These are phyloP conservation scores for Apodemia duryi DNA, from an alignment of 2,888 invertebrate genomes.

Conservation along the genomic window DNA sequence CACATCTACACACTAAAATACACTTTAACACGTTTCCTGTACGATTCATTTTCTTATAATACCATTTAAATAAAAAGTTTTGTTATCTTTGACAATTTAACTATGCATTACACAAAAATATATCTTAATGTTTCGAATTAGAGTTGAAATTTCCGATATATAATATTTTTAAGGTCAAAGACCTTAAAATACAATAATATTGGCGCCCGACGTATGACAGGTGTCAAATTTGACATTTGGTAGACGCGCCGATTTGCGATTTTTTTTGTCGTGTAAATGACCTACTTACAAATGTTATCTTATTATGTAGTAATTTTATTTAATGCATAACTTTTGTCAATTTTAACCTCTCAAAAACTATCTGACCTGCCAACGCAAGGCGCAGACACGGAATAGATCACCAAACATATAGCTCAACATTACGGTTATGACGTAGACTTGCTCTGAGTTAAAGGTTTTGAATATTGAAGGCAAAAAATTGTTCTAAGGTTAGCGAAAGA, in stretches of 20 bases:
- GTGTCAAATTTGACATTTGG: constrained; percentile 14
- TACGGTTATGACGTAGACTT: too few species aligned
- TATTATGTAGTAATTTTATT: too few species aligned
- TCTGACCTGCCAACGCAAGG: too few species aligned
- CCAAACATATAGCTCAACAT: too few species aligned
- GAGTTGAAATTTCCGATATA: background rate
- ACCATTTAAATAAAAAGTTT: constrained; percentile 1
- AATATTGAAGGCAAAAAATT: too few species aligned
- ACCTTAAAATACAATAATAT: constrained; percentile 3
- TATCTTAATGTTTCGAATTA: background rate
- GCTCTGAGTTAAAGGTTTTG: too few species aligned
- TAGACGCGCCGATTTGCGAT: background rate
- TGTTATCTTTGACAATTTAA: background rate
- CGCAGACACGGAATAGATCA: too few species aligned
- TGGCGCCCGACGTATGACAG: constrained; percentile 2
- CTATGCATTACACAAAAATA: background rate
- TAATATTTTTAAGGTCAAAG: background rate
- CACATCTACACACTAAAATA: constrained; percentile 24
- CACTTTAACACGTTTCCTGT: background rate
- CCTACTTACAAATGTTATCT: background rate
- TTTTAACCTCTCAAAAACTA: too few species aligned
- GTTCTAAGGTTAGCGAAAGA: too few species aligned
- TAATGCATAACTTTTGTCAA: too few species aligned
- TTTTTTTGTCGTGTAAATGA: background rate
- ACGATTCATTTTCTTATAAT: constrained; percentile 1